Evolutionary conservation across 1,140 invertebrate species (phyloP).

Genomic region (Calosoma granatense): DNA sequence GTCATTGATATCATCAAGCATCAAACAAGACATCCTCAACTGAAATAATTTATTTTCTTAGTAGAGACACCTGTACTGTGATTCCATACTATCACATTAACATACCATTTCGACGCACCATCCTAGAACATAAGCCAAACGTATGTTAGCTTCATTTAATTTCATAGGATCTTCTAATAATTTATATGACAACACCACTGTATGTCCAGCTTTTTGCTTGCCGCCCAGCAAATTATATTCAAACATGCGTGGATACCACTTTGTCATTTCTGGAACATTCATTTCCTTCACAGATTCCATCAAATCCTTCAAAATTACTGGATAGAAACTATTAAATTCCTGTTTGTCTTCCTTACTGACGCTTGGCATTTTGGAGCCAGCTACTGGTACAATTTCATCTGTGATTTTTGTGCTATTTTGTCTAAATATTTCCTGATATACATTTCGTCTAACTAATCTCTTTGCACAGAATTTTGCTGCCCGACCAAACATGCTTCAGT

Average conservation of each 20-base stretch:
- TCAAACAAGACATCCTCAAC: constrained; percentile 66
- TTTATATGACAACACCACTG: constrained; percentile 70
- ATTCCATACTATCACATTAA: too few relatives aligned
- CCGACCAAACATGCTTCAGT: too few relatives aligned
- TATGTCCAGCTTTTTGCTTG: constrained; percentile 71
- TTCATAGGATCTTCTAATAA: constrained; percentile 50
- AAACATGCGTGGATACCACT: constrained; percentile 67
- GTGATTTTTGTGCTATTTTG: too few relatives aligned
- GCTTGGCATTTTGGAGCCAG: constrained; percentile 16
- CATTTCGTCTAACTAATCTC: too few relatives aligned
- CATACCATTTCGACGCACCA: constrained; percentile 92
- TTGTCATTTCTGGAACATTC: constrained; percentile 64
- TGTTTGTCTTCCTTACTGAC: constrained; percentile 63
- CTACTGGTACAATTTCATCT: constrained; percentile 22
- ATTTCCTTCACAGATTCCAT: constrained; percentile 58
- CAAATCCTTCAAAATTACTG: constrained; percentile 72
- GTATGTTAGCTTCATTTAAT: constrained; percentile 66
- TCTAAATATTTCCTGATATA: too few relatives aligned
- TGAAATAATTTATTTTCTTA: too few relatives aligned
- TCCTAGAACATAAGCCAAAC: constrained; percentile 72
- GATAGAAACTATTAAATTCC: constrained; percentile 78
- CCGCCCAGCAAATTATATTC: constrained; percentile 76
- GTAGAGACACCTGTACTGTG: too few relatives aligned
- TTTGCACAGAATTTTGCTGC: too few relatives aligned
- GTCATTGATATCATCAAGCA: constrained; percentile 91